Evolutionary conservation across 2,113 vertebrate species (phyloP).

Genomic region (Perccottus glenii): DNA sequence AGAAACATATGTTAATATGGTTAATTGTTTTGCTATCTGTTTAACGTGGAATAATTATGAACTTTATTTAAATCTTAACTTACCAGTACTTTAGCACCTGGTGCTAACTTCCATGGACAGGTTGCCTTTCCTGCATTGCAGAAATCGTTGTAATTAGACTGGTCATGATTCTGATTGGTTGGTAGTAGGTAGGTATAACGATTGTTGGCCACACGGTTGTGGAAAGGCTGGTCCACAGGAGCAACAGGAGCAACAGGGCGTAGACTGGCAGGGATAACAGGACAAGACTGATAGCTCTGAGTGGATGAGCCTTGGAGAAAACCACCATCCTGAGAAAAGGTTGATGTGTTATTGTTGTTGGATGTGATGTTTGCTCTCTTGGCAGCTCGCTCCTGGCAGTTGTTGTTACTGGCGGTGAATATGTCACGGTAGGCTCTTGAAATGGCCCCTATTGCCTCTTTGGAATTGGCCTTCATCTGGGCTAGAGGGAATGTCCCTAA

Average conservation of each 20-base stretch:
- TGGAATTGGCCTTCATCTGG: constrained; percentile 67
- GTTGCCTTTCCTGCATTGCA: constrained; percentile 39
- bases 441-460: constrained; percentile 79
- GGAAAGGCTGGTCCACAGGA: constrained; percentile 61
- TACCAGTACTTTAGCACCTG: constrained; percentile 81
- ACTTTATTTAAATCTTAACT: constrained; percentile 6
- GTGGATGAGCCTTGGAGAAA: constrained; percentile 49
- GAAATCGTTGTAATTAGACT: constrained; percentile 53
- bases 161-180: constrained; percentile 67
- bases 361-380: constrained; percentile 58
- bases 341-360: constrained; percentile 49
- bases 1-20: constrained; percentile 18
- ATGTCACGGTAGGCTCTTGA: constrained; percentile 79
- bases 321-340: constrained; percentile 67
- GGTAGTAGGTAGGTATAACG: constrained; percentile 55
- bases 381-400: constrained; percentile 57
- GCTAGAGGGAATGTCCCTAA: constrained; percentile 52
- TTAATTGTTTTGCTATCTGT: neutral
- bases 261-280: constrained; percentile 18
- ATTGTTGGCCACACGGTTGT: constrained; percentile 64
- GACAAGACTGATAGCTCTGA: constrained; percentile 65
- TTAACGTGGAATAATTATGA: neutral
- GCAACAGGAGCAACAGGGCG: constrained; percentile 54
- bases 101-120: constrained; percentile 76
- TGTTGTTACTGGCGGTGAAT: constrained; percentile 63